Conservation (phyloP, 2,113 vertebrate genomes). For the Takifugu bimaculatus region DNA sequence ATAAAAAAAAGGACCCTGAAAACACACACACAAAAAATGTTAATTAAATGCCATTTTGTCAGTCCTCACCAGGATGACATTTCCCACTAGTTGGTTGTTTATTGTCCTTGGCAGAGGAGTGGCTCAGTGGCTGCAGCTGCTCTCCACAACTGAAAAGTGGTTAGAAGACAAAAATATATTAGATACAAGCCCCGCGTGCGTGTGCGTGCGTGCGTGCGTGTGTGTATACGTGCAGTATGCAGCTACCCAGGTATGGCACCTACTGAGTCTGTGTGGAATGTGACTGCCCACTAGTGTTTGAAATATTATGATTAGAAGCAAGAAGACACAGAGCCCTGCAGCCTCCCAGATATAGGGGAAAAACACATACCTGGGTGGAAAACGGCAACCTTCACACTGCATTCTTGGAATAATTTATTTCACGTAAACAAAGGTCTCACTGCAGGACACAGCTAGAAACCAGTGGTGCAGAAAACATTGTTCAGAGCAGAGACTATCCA, state of each 20-base stretch:
- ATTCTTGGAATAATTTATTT: background rate
- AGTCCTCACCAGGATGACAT: constrained; percentile 47
- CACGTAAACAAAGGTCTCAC: background rate
- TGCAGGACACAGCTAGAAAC: constrained; percentile 1
- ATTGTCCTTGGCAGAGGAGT: constrained; percentile 35
- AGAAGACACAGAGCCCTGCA: constrained; percentile 12
- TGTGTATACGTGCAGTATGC: constrained; percentile 5
- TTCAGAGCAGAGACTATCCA: background rate
- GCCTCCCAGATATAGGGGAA: background rate
- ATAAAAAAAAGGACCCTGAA: background rate
- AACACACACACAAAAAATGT: constrained; percentile 57
- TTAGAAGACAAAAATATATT: constrained; percentile 16
- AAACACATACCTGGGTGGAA: too few species aligned
- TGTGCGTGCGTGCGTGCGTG: constrained; percentile 6
- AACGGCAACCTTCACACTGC: background rate
- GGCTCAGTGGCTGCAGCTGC: constrained; percentile 42
- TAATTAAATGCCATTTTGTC: constrained; percentile 67
- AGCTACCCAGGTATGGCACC: constrained; percentile 20
- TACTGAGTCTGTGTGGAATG: constrained; percentile 43
- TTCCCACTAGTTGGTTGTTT: constrained; percentile 48
- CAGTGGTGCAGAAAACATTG: background rate
- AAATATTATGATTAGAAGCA: constrained; percentile 26
- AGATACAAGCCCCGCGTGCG: background rate
- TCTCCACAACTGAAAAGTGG: constrained; percentile 12
- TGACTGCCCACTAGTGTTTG: constrained; percentile 68